phyloP scores from a whole-genome alignment of 2,113 vertebrate species.

The Grammomys surdaster region DNA sequence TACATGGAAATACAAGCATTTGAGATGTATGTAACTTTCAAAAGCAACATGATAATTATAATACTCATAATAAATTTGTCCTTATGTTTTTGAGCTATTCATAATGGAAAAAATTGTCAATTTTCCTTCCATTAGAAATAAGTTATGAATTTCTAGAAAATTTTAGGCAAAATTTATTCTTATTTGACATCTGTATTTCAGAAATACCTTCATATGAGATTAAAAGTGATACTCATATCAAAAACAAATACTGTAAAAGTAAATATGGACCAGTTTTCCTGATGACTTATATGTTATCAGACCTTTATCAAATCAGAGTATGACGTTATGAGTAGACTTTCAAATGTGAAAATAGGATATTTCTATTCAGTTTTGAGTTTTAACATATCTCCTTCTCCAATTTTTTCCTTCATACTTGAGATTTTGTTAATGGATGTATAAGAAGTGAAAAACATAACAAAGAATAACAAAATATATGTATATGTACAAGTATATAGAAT shows the following conservation, averaged over 20 bases:
- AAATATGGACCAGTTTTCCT: background rate
- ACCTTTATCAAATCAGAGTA: background rate
- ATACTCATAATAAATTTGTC: background rate
- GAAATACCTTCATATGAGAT: background rate
- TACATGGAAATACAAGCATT: no score
- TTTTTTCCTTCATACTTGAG: background rate
- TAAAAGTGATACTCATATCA: conserved; percentile 1
- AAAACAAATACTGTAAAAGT: background rate
- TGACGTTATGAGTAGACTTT: background rate
- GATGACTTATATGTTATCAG: background rate
- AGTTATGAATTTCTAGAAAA: conserved; percentile 21
- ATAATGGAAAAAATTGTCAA: background rate
- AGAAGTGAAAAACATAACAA: background rate
- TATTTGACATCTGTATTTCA: conserved; percentile 13
- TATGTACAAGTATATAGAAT: background rate
- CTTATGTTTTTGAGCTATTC: background rate
- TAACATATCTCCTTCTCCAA: background rate
- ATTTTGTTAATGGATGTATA: background rate
- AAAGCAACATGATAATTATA: background rate
- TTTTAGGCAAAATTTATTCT: background rate
- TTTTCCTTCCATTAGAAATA: background rate
- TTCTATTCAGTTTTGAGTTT: background rate
- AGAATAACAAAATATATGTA: background rate
- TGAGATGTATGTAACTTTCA: background rate
- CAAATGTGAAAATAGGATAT: background rate